phyloP scores from a whole-genome alignment of 1,140 invertebrate genomes.

The Trichoplusia ni region DNA sequence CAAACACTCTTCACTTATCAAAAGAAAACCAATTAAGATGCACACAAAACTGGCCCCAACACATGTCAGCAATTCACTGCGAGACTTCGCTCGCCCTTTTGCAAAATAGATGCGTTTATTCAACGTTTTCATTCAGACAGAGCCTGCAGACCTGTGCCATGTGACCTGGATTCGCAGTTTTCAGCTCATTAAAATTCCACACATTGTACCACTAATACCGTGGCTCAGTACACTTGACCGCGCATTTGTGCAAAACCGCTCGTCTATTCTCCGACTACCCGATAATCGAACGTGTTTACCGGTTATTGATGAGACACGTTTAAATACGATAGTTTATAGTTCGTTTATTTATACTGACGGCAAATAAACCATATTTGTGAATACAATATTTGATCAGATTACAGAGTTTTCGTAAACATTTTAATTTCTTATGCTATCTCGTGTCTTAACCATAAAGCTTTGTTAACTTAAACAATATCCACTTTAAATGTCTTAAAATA shows the following conservation, averaged over 20 bases:
- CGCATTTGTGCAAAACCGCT: conserved; percentile 30
- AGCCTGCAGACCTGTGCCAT: conserved; percentile 8
- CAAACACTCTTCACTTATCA: no score
- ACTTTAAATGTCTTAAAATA: not conserved
- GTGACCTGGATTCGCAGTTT: conserved; percentile 35
- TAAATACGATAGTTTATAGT: no score
- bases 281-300: not conserved
- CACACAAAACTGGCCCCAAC: not conserved
- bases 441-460: no score
- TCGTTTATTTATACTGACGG: no score
- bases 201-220: conserved; percentile 21
- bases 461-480: not conserved
- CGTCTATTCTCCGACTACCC: not conserved
- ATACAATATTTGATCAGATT: no score
- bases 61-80: not conserved
- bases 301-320: not conserved
- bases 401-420: no score
- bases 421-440: no score
- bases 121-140: not conserved
- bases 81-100: not conserved
- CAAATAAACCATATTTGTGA: no score
- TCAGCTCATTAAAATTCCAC: conserved; percentile 44
- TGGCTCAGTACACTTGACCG: conserved; percentile 44
- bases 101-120: conserved; percentile 11
- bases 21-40: conserved; percentile 1